Evolutionary conservation across 2,888 invertebrate genomes (phyloP).

Genomic region (Drosophila affinis): DNA sequence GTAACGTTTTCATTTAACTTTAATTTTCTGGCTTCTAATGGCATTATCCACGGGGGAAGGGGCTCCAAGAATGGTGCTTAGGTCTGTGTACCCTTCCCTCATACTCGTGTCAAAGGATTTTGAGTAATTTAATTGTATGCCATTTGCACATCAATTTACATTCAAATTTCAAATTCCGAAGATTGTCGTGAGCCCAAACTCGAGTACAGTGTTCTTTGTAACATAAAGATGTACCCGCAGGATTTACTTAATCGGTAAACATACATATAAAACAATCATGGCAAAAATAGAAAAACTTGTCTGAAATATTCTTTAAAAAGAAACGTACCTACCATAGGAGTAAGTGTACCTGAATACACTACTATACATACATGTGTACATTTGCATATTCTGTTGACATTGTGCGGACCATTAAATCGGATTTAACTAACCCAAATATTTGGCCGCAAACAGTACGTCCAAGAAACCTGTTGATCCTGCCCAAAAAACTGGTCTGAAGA

Average conservation of each 20-base stretch:
- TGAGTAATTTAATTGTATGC: conserved; percentile 64
- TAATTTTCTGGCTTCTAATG: conserved; percentile 70
- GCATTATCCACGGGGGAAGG: conserved; percentile 47
- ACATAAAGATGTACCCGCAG: neutral
- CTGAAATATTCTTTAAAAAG: neutral
- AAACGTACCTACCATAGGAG: too few relatives aligned
- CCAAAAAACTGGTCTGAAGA: conserved; percentile 9
- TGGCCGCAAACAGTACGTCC: conserved; percentile 23
- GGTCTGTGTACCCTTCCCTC: conserved; percentile 20
- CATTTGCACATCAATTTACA: conserved; percentile 54
- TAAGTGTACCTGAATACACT: neutral
- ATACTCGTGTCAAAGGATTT: conserved; percentile 66
- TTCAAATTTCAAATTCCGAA: conserved; percentile 33
- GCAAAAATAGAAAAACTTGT: neutral
- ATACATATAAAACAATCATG: neutral
- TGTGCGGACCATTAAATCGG: conserved; percentile 41
- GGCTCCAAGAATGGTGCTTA: neutral
- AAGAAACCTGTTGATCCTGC: conserved; percentile 28
- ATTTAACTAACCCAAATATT: conserved; percentile 40
- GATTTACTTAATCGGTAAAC: neutral
- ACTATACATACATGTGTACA: conserved; percentile 1
- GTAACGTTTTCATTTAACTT: conserved; percentile 70
- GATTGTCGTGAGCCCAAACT: neutral
- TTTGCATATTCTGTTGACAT: conserved; percentile 28
- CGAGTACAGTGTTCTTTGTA: conserved; percentile 1